Percentiles rank a stretch among this genome's conserved stretches.
Conservation (phyloP, 2,797 vertebrate genomes). For the Botia kubotai region DNA sequence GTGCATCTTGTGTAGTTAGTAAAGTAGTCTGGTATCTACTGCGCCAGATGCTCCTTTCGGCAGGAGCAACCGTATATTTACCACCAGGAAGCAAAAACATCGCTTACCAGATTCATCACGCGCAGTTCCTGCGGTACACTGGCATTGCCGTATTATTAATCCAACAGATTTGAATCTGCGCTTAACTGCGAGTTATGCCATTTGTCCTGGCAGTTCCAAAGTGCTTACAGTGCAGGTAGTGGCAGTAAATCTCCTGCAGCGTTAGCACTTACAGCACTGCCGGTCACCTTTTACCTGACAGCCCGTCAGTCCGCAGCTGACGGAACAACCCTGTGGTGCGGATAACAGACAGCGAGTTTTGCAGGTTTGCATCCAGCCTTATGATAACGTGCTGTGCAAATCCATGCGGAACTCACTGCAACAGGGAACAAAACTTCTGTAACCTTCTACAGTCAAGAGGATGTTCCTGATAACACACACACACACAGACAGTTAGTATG, state of each 20-base stretch:
- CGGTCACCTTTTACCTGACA: conserved; percentile 71
- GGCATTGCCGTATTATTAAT: background rate
- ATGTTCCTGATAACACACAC: background rate
- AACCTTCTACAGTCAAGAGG: background rate
- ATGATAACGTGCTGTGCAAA: conserved; percentile 92
- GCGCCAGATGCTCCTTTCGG: conserved; percentile 99
- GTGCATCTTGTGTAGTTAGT: conserved; percentile 99
- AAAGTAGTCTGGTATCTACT: conserved; percentile 93
- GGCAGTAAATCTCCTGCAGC: conserved; percentile 89
- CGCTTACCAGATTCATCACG: background rate
- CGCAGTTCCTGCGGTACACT: background rate
- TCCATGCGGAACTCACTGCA: conserved; percentile 98
- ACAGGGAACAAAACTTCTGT: conserved; percentile 16
- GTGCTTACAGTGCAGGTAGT: conserved; percentile 99
- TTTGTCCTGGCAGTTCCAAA: conserved; percentile 89
- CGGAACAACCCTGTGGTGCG: conserved; percentile 52
- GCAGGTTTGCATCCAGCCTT: conserved; percentile 95
- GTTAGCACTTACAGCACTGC: conserved; percentile 94
- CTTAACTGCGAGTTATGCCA: background rate
- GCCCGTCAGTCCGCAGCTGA: conserved; percentile 23
- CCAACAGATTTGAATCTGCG: background rate
- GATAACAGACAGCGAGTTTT: conserved; percentile 89
- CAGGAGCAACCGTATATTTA: conserved; percentile 78
- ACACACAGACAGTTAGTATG: background rate
- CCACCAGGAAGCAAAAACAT: conserved; percentile 4